Conservation (phyloP, 1,140 invertebrate genomes). For the Chrysoperla carnea region DNA sequence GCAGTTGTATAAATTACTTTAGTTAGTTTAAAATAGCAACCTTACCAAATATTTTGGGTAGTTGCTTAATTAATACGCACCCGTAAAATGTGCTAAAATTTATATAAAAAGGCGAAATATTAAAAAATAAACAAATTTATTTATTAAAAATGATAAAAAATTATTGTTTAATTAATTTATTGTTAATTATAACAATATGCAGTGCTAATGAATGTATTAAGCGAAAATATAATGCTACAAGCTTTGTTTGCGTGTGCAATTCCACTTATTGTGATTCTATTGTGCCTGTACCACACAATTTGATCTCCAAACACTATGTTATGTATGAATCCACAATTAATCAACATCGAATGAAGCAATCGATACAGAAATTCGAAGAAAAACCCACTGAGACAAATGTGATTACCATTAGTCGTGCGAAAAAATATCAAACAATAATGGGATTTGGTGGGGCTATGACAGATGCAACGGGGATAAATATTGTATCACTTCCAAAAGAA, state of each 20-base stretch:
- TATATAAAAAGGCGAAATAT: too few species aligned
- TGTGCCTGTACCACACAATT: slow-evolving; percentile 11
- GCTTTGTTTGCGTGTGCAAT: slow-evolving; percentile 73
- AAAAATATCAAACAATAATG: slow-evolving; percentile 33
- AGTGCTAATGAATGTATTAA: too few species aligned
- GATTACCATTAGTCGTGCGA: not conserved
- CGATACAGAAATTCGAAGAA: not conserved
- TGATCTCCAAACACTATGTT: not conserved
- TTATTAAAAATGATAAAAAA: too few species aligned
- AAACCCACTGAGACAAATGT: not conserved
- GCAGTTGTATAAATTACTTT: too few species aligned
- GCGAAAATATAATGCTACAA: slow-evolving; percentile 11
- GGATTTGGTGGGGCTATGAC: slow-evolving; percentile 79
- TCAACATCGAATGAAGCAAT: not conserved
- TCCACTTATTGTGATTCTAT: slow-evolving; percentile 65
- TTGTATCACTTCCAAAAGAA: slow-evolving; percentile 31
- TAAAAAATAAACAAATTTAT: too few species aligned
- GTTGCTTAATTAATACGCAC: too few species aligned
- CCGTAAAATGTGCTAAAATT: too few species aligned
- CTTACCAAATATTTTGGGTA: too few species aligned
- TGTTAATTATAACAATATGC: too few species aligned
- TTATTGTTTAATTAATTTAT: too few species aligned
- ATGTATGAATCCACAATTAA: not conserved
- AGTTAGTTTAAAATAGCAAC: too few species aligned
- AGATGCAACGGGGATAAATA: slow-evolving; percentile 59